Conservation (phyloP, 2,797 vertebrate species). For the Catharus ustulatus region DNA sequence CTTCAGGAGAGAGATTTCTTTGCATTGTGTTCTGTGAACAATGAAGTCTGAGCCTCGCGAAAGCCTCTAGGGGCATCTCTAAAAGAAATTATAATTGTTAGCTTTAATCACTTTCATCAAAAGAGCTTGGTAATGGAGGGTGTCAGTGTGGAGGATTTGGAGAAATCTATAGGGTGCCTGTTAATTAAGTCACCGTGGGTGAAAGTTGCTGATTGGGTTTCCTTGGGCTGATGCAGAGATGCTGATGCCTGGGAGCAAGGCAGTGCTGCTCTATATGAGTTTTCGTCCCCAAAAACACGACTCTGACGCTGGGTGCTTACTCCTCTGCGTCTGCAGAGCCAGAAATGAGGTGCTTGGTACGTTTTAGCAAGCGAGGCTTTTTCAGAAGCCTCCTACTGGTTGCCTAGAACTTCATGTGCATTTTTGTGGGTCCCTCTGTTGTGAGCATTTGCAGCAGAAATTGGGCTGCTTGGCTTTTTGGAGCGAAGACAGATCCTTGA, state of each 20-base stretch:
- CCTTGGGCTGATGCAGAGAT: not conserved
- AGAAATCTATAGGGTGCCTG: not conserved
- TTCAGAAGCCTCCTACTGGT: not conserved
- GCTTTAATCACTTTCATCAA: conserved; percentile 46
- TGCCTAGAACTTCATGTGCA: not conserved
- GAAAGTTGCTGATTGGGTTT: conserved; percentile 12
- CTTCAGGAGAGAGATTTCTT: not conserved
- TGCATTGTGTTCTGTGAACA: conserved; percentile 13
- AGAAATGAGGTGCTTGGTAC: fast-evolving
- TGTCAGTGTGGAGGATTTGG: not conserved
- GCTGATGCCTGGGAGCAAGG: not conserved
- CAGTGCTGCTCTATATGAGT: not conserved
- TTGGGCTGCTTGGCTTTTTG: not conserved
- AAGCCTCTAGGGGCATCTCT: conserved; percentile 23
- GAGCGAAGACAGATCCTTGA: not conserved
- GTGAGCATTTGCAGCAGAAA: not conserved
- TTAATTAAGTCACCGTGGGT: conserved; percentile 16
- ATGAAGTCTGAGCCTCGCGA: not conserved
- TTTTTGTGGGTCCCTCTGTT: not conserved
- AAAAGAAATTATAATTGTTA: conserved; percentile 42
- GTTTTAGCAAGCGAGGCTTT: not conserved
- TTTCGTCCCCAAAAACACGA: not conserved
- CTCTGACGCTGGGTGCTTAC: fast-evolving
- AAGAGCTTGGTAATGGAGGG: conserved; percentile 23
- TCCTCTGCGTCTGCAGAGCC: not conserved